Percentiles rank a stretch among this genome's conserved stretches.
These are phyloP conservation scores for Hirtodrosophila histrioides DNA, from an alignment of 2,888 invertebrate genomes.

Conservation along the genomic window DNA sequence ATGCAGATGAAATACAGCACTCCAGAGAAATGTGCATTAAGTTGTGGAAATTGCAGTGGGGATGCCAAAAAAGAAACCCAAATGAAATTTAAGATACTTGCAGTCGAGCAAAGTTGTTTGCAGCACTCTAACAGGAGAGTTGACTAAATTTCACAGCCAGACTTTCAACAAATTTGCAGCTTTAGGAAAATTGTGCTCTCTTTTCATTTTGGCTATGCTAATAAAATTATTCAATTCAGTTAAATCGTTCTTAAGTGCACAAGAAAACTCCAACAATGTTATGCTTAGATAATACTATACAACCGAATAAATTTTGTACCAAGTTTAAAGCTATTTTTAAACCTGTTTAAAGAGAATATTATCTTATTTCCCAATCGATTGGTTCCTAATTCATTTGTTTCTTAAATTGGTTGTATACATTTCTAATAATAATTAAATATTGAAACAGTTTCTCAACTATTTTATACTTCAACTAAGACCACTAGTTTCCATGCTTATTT, in stretches of 20 bases:
- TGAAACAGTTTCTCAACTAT: too few species aligned
- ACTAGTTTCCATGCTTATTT: too few species aligned
- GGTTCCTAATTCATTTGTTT: too few species aligned
- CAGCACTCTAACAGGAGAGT: conserved; percentile 11
- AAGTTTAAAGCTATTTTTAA: too few species aligned
- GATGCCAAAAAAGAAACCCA: neutral
- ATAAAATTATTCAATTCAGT: conserved; percentile 26
- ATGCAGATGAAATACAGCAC: conserved; percentile 22
- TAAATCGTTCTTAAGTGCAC: neutral
- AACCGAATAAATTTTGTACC: too few species aligned
- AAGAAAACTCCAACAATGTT: too few species aligned
- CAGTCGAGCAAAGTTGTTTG: conserved; percentile 28
- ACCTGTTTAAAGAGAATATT: too few species aligned
- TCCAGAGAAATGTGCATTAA: conserved; percentile 13
- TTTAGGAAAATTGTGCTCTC: conserved; percentile 3
- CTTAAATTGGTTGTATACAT: too few species aligned
- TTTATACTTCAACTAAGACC: too few species aligned
- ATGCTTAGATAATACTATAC: too few species aligned
- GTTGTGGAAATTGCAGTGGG: conserved; percentile 16
- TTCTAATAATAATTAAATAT: too few species aligned
- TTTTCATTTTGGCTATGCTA: conserved; percentile 12
- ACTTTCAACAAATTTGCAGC: conserved; percentile 29
- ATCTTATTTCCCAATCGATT: too few species aligned
- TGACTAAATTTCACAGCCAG: conserved; percentile 28
- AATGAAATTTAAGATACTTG: conserved; percentile 9